Conservation (phyloP, 2,113 vertebrate species). For the Heloderma charlesbogerti region DNA sequence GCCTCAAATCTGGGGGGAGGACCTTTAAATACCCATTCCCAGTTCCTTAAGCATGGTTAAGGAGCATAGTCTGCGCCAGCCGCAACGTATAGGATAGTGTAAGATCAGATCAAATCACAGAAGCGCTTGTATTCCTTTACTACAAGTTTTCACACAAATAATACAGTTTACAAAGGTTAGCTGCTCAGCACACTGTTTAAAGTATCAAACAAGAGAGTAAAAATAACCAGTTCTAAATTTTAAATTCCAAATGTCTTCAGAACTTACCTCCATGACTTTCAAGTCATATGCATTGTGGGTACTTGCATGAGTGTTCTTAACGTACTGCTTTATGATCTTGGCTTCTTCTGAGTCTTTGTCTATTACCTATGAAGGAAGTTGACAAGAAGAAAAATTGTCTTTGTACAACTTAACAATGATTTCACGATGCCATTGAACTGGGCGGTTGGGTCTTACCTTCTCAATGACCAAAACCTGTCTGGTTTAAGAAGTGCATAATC, state of each 20-base stretch:
- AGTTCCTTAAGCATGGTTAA: not conserved
- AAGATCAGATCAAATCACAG: not conserved
- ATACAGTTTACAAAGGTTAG: not conserved
- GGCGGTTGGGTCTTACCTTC: not conserved
- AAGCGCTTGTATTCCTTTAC: not conserved
- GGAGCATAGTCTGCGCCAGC: not conserved
- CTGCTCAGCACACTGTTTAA: not conserved
- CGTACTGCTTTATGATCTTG: constrained; percentile 89
- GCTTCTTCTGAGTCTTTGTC: constrained; percentile 90
- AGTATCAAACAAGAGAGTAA: not conserved
- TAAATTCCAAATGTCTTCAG: not conserved
- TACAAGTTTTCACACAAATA: not conserved
- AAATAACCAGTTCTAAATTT: not conserved
- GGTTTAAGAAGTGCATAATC: not conserved
- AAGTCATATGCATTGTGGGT: constrained; percentile 96
- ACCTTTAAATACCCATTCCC: not conserved
- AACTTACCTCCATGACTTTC: constrained; percentile 91
- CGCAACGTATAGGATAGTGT: not conserved
- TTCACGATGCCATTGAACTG: not conserved
- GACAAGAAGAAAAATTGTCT: constrained; percentile 6
- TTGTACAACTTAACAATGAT: not conserved
- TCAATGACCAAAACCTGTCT: not conserved
- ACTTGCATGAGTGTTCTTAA: constrained; percentile 96
- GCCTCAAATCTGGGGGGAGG: not conserved
- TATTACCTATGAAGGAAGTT: constrained; percentile 84